Percentiles rank a stretch among this genome's conserved stretches.
These are phyloP conservation scores for Drosophila monieri DNA, from an alignment of 2,888 invertebrate species.

Conservation along the genomic window DNA sequence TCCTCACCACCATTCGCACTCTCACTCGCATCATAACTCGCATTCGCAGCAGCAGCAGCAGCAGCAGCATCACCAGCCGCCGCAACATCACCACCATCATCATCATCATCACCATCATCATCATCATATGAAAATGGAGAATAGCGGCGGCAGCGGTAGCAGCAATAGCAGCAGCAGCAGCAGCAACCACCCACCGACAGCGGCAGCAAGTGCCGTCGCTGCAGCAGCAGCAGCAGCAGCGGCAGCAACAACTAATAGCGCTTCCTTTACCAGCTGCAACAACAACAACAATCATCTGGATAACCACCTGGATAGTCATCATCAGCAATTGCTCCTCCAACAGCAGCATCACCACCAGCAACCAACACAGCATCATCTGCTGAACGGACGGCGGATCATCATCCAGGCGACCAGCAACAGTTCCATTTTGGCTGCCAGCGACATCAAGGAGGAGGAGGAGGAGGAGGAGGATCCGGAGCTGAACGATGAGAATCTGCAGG, in stretches of 20 bases:
- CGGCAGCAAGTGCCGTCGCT: conserved; percentile 58
- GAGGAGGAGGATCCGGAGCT: conserved; percentile 82
- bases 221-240: conserved; percentile 56
- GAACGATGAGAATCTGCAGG: conserved; percentile 81
- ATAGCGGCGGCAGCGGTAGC: conserved; percentile 44
- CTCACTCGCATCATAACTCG: conserved; percentile 44
- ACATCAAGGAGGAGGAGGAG: conserved; percentile 51
- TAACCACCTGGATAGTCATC: conserved; percentile 58
- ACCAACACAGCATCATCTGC: conserved; percentile 69
- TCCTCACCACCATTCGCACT: conserved; percentile 58
- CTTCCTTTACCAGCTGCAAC: conserved; percentile 72
- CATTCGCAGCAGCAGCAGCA: conserved; percentile 15
- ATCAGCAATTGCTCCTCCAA: conserved; percentile 56
- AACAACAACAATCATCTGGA: conserved; percentile 54
- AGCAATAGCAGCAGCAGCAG: conserved; percentile 51
- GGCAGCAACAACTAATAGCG: conserved; percentile 63
- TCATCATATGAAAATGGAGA: conserved; percentile 25
- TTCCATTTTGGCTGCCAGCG: conserved; percentile 34
- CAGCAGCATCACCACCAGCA: conserved; percentile 59
- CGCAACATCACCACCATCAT: conserved; percentile 42
- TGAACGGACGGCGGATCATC: conserved; percentile 80
- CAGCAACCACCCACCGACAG: conserved; percentile 81
- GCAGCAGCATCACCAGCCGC: conserved; percentile 31
- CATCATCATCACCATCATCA: conserved; percentile 29
- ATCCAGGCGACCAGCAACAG: conserved; percentile 70